Base-by-base conservation (phyloP, 2,113 vertebrate species). In the Dolichallabes microphthalmus region DNA sequence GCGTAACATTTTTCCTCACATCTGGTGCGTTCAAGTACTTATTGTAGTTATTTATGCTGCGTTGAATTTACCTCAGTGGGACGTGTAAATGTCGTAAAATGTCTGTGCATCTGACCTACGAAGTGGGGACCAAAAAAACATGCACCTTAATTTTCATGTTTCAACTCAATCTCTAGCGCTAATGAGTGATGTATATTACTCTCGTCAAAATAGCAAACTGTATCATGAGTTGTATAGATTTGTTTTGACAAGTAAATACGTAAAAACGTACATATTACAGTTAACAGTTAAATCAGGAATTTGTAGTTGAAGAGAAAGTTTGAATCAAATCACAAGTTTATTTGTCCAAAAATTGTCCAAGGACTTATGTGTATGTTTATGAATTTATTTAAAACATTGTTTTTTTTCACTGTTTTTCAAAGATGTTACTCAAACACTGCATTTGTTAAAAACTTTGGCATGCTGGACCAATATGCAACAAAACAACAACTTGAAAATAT, bases 41-140 rank as follows among this genome's bases (percentile, higher is more conserved):
- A 1, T 5, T 30, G 63, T 30, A 15, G 27, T 35, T 30, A 30
- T 66, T 66, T 66, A 30, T 6, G 19, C 20, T 22, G 76, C 90
- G 90, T 91, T 91, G 55, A 8, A 20, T 20, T 58, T 58, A n/a
- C 11, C 4, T 57, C 5, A 5, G 55, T n/a, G 61, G 60, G 55
- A 61, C 22, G 60, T 61, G 22, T 2, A 19, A 61, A 61, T 8
- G 60, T 25, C 22, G 0, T 2, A 25, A 25, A 10, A 61, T 9
- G 8, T 61, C 22, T 63, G 25, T 27, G 61, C 25, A 6, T 60
- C 20, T 22, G 20, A 61, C 2, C 8, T 61, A 61, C 22, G 7
- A 20, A 58, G 57, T 1, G 57, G 57, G 57, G 57, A 58, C 45
- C 45, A 58, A 20, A 45, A 45, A 45, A 4, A 58, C 19, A 58